Percentiles rank a stretch among this genome's conserved stretches.
These are phyloP conservation scores for Sclerodermus sp. DNA, from an alignment of 2,888 invertebrate genomes.

Conservation along the genomic window DNA sequence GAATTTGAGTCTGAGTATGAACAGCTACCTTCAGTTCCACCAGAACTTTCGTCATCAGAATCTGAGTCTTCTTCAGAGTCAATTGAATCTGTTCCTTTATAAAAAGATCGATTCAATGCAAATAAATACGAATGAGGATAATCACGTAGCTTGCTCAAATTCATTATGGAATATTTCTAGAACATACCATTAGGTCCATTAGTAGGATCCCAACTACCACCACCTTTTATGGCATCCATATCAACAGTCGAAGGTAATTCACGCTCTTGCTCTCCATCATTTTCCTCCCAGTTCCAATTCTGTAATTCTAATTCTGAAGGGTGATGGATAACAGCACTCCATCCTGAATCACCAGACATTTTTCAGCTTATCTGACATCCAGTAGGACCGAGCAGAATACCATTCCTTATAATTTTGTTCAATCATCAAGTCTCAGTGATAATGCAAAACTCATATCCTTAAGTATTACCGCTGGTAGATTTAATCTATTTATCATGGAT, in stretches of 20 bases:
- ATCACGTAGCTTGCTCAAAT: neutral
- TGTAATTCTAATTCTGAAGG: slow-evolving; percentile 59
- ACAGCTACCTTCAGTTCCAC: slow-evolving; percentile 53
- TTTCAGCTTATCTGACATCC: slow-evolving; percentile 48
- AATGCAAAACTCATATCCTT: neutral
- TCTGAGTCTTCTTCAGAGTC: slow-evolving; percentile 59
- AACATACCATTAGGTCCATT: slow-evolving; percentile 47
- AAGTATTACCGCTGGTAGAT: neutral
- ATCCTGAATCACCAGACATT: slow-evolving; percentile 59
- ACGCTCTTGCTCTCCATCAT: slow-evolving; percentile 66
- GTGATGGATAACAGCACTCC: slow-evolving; percentile 64
- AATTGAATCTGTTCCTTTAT: slow-evolving; percentile 51
- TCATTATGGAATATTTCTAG: neutral
- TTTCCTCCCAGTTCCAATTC: slow-evolving; percentile 56
- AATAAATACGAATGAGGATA: neutral
- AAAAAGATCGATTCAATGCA: neutral
- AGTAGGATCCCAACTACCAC: slow-evolving; percentile 55
- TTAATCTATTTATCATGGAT: neutral
- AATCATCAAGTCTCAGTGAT: slow-evolving; percentile 10
- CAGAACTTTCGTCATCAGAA: slow-evolving; percentile 57
- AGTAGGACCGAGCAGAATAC: slow-evolving; percentile 37
- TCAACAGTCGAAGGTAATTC: slow-evolving; percentile 68
- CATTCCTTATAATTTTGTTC: slow-evolving; percentile 40
- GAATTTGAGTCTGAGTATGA: slow-evolving; percentile 56
- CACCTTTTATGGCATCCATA: slow-evolving; percentile 67